These are phyloP conservation scores for Rhinichthys osculus DNA, from an alignment of 2,797 vertebrate species.

Conservation along the genomic window DNA sequence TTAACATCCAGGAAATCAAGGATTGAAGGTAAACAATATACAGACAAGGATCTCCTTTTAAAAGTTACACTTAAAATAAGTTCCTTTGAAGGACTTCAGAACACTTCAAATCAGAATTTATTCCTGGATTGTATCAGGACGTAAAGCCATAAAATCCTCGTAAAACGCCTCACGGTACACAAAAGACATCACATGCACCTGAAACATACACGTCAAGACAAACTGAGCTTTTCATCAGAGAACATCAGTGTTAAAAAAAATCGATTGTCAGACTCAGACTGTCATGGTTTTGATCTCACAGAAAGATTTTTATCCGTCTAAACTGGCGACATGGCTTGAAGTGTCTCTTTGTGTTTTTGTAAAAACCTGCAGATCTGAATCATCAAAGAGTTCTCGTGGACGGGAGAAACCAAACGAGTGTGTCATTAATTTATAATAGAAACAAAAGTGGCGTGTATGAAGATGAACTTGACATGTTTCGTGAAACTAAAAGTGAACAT, in stretches of 20 bases:
- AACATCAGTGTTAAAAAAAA: background rate
- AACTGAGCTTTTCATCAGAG: background rate
- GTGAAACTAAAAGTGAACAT: background rate
- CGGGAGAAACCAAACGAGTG: background rate
- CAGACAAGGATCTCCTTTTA: slow-evolving; percentile 17
- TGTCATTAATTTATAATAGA: slow-evolving; percentile 3
- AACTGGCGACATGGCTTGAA: background rate
- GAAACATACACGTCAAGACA: slow-evolving; percentile 26
- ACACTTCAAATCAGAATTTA: slow-evolving; percentile 36
- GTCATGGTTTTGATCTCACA: background rate
- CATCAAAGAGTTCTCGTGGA: slow-evolving; percentile 1
- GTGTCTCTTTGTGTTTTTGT: background rate
- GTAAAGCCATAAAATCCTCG: background rate
- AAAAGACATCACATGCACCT: slow-evolving; percentile 28
- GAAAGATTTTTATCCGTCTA: background rate
- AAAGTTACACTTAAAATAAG: slow-evolving; percentile 40
- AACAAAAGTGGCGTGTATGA: slow-evolving; percentile 13
- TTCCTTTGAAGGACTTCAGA: slow-evolving; percentile 25
- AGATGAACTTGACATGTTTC: background rate
- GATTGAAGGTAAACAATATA: slow-evolving; percentile 34
- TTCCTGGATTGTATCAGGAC: background rate
- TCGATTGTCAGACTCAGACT: slow-evolving; percentile 19
- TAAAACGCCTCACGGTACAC: slow-evolving; percentile 9
- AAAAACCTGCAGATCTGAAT: slow-evolving; percentile 5
- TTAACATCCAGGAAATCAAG: slow-evolving; percentile 32